Evolutionary conservation across 2,888 invertebrate species (phyloP), one percentile per base, ranked within the genome.

Genomic region (Catocala nupta): DNA sequence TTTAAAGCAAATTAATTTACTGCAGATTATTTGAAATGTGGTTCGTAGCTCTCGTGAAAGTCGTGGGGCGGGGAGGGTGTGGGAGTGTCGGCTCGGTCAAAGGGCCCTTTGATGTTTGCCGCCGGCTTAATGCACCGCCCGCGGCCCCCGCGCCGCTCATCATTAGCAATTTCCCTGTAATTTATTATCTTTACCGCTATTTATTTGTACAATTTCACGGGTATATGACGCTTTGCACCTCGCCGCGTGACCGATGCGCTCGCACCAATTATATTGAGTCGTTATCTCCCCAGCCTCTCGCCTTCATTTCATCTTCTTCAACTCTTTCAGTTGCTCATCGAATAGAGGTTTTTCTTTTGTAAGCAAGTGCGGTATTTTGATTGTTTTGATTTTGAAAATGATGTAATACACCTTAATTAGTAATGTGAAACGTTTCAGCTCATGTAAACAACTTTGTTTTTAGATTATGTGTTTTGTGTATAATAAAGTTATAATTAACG

Each of bases 161-260:
- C 93, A 94, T 94, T 94, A 93, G 91, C 93, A 93, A 94, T 94
- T 94, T 94, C 92, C 93, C 91, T 87, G 90, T 93, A 92, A 93
- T 93, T 93, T 93, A 93, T 93, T 93, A 93, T 92, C 91, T 93
- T 92, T 92, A 90, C 90, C 89, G 91, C 90, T 92, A 92, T 92
- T 92, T 92, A 93, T 93, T 93, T 92, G 90, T 90, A 85, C 84
- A 88, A 92, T 92, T 93, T 91, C 83, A 91, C 86, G 90, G 87
- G 66, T 73, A 71, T 63, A 70, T 85, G 82, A 80, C 82, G 82
- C 77, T 88, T 90, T 65, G 62, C 75, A 78, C 90, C 86, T 86
- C 77, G 36, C 12, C 45, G 55, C 55, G 67, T 71, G 73, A 65
- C 71, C 67, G 65, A 68, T 76, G 63, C 65, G 63, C 56, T 65